A percentile compares a stretch with the other conserved stretches of the same genome.
Evolutionary conservation across 2,113 vertebrate genomes (phyloP).

Genomic region (Oriolus oriolus): DNA sequence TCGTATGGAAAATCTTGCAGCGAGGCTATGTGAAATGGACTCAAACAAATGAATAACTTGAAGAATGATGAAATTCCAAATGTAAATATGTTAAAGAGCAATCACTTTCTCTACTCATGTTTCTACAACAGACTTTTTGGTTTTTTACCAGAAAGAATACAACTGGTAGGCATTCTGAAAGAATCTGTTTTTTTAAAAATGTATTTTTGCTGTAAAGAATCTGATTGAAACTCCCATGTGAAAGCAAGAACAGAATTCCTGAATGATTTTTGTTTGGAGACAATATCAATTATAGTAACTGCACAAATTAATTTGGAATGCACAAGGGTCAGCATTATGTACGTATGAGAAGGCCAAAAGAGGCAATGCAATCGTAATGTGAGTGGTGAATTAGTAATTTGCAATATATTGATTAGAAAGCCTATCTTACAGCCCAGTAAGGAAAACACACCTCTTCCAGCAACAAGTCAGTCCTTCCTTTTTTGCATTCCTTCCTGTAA

Average conservation of each 20-base stretch:
- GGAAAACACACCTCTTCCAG: background rate
- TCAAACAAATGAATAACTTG: background rate
- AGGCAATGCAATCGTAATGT: background rate
- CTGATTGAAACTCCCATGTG: background rate
- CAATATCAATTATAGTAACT: background rate
- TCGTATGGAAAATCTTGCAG: background rate
- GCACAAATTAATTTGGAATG: background rate
- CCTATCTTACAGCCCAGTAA: background rate
- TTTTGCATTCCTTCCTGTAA: background rate
- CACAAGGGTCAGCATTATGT: background rate
- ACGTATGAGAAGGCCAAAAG: background rate
- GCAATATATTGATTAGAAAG: background rate
- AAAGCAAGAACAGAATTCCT: background rate
- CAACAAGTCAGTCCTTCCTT: background rate
- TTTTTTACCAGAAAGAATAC: background rate
- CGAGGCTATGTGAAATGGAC: background rate
- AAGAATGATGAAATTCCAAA: background rate
- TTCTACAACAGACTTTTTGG: background rate
- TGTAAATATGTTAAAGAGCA: background rate
- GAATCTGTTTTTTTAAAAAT: background rate
- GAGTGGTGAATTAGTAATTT: background rate
- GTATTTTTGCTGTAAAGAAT: background rate
- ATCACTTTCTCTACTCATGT: background rate
- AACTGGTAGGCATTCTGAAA: background rate
- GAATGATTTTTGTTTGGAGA: background rate